A percentile compares a stretch with the other conserved stretches of the same genome.
These are phyloP conservation scores for Uropetala carovei DNA, from an alignment of 2,888 invertebrate species.

Conservation along the genomic window DNA sequence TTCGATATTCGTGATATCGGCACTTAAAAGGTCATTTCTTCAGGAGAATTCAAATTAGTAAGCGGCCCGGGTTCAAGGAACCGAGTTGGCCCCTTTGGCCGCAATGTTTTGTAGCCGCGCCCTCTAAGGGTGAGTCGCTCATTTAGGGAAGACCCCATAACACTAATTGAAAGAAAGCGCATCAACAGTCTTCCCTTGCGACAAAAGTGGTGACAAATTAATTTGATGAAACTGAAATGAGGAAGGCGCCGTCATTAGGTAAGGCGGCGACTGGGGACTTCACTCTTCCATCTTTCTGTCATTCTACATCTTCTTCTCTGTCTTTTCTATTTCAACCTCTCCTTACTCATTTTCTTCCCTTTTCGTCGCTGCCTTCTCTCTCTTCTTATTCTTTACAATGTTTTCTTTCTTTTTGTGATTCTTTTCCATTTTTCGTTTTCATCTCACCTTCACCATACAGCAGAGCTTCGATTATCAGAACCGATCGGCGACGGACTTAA, in stretches of 20 bases:
- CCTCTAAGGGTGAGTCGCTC: conserved; percentile 17
- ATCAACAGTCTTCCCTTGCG: conserved; percentile 45
- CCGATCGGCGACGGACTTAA: neutral
- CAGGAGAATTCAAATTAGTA: conserved; percentile 46
- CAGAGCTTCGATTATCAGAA: neutral
- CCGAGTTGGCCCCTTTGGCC: neutral
- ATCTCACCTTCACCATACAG: neutral
- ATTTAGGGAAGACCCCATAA: conserved; percentile 27
- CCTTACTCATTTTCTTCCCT: neutral
- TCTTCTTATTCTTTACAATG: neutral
- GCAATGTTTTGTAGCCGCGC: conserved; percentile 22
- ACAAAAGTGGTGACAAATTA: conserved; percentile 32
- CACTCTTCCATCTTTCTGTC: neutral
- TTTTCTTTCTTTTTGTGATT: neutral
- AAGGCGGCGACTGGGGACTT: conserved; percentile 23
- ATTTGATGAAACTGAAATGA: conserved; percentile 58
- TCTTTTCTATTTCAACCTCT: neutral
- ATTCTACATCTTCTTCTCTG: neutral
- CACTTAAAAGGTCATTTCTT: neutral
- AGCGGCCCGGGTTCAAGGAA: neutral
- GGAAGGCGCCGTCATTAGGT: conserved; percentile 55
- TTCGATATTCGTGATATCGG: neutral
- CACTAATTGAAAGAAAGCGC: conserved; percentile 45
- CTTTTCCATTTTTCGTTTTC: neutral
- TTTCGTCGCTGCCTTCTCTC: neutral